Evolutionary conservation across 2,113 vertebrate species (phyloP).

Genomic region (Centropristis striata): DNA sequence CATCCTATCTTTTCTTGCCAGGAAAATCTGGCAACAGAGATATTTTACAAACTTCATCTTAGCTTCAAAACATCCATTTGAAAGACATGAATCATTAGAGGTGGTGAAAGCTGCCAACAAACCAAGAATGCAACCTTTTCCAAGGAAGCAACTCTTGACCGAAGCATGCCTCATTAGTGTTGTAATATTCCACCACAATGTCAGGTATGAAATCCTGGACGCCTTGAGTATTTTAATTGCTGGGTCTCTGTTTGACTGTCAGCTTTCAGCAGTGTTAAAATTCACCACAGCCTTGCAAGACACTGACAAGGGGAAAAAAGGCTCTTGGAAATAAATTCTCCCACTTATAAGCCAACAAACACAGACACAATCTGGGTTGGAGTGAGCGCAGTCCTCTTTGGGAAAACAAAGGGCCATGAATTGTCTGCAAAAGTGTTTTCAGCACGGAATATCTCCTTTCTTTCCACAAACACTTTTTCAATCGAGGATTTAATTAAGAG

Average conservation of each 20-base stretch:
- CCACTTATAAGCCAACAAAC: conserved; percentile 62
- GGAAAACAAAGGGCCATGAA: conserved; percentile 64
- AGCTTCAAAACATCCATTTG: conserved; percentile 25
- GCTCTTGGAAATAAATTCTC: conserved; percentile 62
- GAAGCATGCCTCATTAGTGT: conserved; percentile 53
- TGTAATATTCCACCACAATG: conserved; percentile 40
- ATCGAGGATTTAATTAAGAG: conserved; percentile 75
- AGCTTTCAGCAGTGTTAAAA: conserved; percentile 51
- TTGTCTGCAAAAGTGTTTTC: conserved; percentile 70
- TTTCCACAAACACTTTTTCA: conserved; percentile 74
- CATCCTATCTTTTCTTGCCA: neutral
- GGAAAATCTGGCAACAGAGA: neutral
- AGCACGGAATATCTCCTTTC: conserved; percentile 71
- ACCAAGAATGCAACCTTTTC: conserved; percentile 38
- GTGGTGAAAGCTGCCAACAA: conserved; percentile 40
- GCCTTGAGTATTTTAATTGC: conserved; percentile 53
- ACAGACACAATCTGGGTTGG: conserved; percentile 65
- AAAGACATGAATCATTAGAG: conserved; percentile 38
- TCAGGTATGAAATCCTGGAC: conserved; percentile 43
- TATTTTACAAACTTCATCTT: conserved; percentile 23
- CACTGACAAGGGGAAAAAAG: conserved; percentile 38
- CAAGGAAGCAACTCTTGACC: conserved; percentile 26
- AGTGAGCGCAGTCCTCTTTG: conserved; percentile 49
- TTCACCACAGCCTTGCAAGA: conserved; percentile 29
- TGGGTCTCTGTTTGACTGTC: conserved; percentile 48